phyloP scores from a whole-genome alignment of 2,888 invertebrate genomes.

The Pollenia angustigena region DNA sequence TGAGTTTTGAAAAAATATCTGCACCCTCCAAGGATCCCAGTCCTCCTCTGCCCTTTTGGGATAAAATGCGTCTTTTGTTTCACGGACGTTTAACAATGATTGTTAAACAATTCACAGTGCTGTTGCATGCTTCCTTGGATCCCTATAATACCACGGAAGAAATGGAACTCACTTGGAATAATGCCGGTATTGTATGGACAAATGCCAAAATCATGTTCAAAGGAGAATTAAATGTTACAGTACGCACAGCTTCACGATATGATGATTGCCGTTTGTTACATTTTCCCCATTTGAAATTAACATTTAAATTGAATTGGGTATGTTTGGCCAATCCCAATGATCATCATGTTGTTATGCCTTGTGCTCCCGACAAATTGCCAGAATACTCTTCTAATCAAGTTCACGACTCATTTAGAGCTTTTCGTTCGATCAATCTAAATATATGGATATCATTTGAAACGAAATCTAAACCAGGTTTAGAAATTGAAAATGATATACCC shows the following conservation, averaged over 20 bases:
- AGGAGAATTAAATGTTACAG: constrained; percentile 96
- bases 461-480: constrained; percentile 86
- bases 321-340: constrained; percentile 97
- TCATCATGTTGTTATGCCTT: constrained; percentile 97
- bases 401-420: constrained; percentile 97
- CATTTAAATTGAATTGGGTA: constrained; percentile 94
- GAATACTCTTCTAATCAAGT: constrained; percentile 98
- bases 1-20: constrained; percentile 93
- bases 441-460: constrained; percentile 92
- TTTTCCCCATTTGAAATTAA: constrained; percentile 93
- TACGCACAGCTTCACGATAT: constrained; percentile 98
- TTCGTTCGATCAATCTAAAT: constrained; percentile 94
- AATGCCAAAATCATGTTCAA: constrained; percentile 96
- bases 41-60: constrained; percentile 97
- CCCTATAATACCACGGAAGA: constrained; percentile 99
- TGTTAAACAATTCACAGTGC: constrained; percentile 93
- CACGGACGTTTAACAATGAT: constrained; percentile 97
- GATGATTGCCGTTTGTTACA: constrained; percentile 98
- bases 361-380: constrained; percentile 97
- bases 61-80: constrained; percentile 95
- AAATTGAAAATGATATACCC: constrained; percentile 87
- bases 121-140: constrained; percentile 97
- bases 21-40: constrained; percentile 96
- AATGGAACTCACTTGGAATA: constrained; percentile 98
- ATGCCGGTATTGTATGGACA: constrained; percentile 97